A percentile compares a stretch with the other conserved stretches of the same genome.
Conservation (phyloP, 2,113 vertebrate species). For the Abramis brama region DNA sequence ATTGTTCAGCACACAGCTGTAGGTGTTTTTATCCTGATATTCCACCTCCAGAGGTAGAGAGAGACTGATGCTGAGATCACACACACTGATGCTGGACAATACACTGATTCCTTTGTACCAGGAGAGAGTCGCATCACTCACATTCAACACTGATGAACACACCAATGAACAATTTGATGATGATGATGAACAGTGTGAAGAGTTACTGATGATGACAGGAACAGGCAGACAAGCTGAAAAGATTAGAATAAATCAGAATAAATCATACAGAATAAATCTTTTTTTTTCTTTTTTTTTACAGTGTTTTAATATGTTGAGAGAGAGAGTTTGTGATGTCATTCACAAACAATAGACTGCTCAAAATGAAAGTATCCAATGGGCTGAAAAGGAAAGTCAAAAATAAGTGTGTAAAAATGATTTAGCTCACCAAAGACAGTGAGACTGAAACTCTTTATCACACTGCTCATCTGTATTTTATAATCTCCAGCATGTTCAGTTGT, state of each 20-base stretch:
- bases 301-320: no score
- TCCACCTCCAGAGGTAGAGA: conserved; percentile 21
- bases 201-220: neutral
- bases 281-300: no score
- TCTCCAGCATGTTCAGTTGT: neutral
- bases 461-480: rapidly evolving
- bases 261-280: neutral
- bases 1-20: conserved; percentile 15
- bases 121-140: neutral
- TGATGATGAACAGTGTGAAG: neutral
- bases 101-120: neutral
- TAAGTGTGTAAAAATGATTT: no score
- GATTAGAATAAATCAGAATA: neutral
- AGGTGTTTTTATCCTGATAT: conserved; percentile 10
- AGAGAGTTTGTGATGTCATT: no score
- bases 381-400: no score
- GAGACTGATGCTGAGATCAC: conserved; percentile 19
- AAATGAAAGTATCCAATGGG: no score
- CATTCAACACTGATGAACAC: neutral
- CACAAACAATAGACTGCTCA: no score
- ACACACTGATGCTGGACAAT: conserved; percentile 13
- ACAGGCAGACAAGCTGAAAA: neutral
- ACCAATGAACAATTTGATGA: neutral
- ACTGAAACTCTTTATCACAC: rapidly evolving
- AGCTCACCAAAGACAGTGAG: neutral